These are phyloP conservation scores for Sparidentex hasta DNA, from an alignment of 2,797 vertebrate genomes.

Conservation along the genomic window DNA sequence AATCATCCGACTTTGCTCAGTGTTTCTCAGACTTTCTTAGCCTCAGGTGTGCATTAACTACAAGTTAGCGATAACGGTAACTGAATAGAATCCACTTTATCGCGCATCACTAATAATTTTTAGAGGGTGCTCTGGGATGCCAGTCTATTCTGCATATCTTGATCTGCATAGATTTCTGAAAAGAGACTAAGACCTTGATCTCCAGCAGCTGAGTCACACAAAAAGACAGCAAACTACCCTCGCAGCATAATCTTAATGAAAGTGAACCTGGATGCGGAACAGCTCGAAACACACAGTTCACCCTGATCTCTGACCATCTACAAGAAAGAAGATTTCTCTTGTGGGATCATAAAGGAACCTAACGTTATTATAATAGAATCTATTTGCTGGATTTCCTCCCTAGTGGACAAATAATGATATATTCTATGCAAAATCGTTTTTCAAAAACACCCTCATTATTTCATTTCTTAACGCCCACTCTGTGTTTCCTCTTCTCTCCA, in stretches of 20 bases:
- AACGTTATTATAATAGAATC: neutral
- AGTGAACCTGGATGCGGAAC: slow-evolving; percentile 22
- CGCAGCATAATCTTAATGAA: slow-evolving; percentile 18
- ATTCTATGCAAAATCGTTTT: neutral
- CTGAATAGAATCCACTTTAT: too few relatives aligned
- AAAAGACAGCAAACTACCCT: slow-evolving; percentile 10
- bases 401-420: too few relatives aligned
- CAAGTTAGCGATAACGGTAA: too few relatives aligned
- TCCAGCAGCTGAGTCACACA: slow-evolving; percentile 37
- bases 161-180: slow-evolving; percentile 22
- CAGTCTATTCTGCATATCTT: neutral
- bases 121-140: neutral
- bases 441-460: neutral
- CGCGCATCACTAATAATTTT: neutral
- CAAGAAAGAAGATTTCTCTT: slow-evolving; percentile 8
- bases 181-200: slow-evolving; percentile 5
- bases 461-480: neutral
- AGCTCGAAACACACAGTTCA: neutral
- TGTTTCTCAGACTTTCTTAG: too few relatives aligned
- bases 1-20: too few relatives aligned
- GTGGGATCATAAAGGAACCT: neutral
- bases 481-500: slow-evolving; percentile 25
- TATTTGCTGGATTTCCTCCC: too few relatives aligned
- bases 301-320: slow-evolving; percentile 23
- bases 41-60: too few relatives aligned